These are phyloP conservation scores for Rostratula benghalensis DNA, from an alignment of 2,113 vertebrate species.

Conservation along the genomic window DNA sequence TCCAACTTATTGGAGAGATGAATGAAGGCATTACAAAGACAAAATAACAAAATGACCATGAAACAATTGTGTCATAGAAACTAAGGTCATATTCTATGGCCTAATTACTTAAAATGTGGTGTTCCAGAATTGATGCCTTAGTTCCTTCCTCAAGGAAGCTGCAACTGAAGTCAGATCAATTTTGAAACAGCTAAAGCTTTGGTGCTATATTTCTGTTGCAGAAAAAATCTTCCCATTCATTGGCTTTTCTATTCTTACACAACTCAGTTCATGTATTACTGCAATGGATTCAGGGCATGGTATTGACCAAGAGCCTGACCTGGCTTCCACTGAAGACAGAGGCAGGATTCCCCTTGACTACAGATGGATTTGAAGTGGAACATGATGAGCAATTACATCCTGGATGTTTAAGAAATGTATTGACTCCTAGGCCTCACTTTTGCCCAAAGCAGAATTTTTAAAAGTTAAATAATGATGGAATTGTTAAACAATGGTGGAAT, in stretches of 20 bases:
- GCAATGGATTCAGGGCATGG: rapidly evolving
- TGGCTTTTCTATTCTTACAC: neutral
- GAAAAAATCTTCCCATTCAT: neutral
- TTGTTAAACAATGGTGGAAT: neutral
- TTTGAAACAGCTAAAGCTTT: neutral
- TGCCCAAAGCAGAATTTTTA: neutral
- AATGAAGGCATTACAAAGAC: neutral
- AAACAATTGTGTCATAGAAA: neutral
- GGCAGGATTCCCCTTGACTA: neutral
- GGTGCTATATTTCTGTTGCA: neutral
- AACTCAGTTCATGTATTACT: neutral
- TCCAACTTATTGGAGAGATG: neutral
- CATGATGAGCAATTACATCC: neutral
- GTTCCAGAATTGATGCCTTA: neutral
- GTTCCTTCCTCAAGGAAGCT: neutral
- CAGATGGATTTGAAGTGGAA: neutral
- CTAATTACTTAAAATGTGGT: neutral
- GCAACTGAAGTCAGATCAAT: neutral
- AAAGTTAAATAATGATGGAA: neutral
- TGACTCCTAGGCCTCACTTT: neutral
- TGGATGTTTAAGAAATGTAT: neutral
- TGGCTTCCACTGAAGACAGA: neutral
- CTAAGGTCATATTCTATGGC: neutral
- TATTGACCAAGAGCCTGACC: neutral
- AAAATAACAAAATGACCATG: neutral